Conservation (phyloP, 2,797 vertebrate genomes). For the Chrysocyon brachyurus region DNA sequence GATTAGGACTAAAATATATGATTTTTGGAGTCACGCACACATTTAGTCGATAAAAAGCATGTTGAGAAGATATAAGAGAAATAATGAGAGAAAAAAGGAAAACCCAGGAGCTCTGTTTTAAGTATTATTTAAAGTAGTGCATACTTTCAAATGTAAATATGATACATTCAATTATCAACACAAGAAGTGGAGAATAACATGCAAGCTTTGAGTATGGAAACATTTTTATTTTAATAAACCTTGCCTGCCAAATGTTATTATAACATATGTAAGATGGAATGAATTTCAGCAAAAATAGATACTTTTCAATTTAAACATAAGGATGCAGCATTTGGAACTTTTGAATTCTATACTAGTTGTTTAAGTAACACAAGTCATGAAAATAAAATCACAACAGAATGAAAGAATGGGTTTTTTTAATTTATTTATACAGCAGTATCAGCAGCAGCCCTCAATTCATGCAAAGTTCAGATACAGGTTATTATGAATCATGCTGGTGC, state of each 20-base stretch:
- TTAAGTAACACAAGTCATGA: slow-evolving; percentile 73
- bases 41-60: background rate
- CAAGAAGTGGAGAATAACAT: slow-evolving; percentile 28
- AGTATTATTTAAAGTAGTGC: background rate
- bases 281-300: slow-evolving; percentile 68
- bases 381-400: slow-evolving; percentile 72
- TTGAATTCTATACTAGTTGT: slow-evolving; percentile 49
- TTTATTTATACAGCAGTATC: slow-evolving; percentile 76
- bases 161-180: slow-evolving; percentile 56
- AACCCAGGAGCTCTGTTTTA: background rate
- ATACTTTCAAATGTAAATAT: slow-evolving; percentile 36
- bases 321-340: slow-evolving; percentile 62
- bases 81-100: background rate
- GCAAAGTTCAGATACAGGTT: slow-evolving; percentile 82
- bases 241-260: slow-evolving; percentile 55
- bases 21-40: background rate
- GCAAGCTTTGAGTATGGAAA: slow-evolving; percentile 65
- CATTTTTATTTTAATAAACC: slow-evolving; percentile 66
- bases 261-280: slow-evolving; percentile 53
- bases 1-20: background rate
- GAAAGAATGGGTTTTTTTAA: slow-evolving; percentile 2
- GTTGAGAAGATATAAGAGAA: background rate
- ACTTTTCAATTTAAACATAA: slow-evolving; percentile 69
- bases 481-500: slow-evolving; percentile 84
- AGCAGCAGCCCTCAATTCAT: slow-evolving; percentile 80